A percentile compares a stretch with the other conserved stretches of the same genome.
phyloP scores from a whole-genome alignment of 35 echinoderm and acorn worm species.

The Heliocidaris erythrogramma region DNA sequence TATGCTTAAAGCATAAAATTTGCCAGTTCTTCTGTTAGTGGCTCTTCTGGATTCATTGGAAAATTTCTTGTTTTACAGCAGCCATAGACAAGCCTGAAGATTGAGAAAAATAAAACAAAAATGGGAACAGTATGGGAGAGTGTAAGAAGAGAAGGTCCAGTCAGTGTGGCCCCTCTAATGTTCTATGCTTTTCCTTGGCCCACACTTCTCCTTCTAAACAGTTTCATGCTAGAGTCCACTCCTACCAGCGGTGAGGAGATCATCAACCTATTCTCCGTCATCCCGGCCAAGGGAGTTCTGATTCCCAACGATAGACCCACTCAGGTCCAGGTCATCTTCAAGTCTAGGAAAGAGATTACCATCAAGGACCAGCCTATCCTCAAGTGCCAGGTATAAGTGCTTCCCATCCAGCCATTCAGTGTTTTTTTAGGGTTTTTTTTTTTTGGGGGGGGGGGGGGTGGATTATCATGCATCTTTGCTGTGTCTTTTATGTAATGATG shows the following conservation, averaged over 20 bases:
- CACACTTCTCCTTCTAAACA: conserved; percentile 41
- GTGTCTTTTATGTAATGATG: too few species aligned
- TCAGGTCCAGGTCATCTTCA: conserved; percentile 94
- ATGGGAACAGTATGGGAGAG: too few species aligned
- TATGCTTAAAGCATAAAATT: too few species aligned
- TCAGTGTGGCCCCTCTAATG: too few species aligned
- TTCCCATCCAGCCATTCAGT: not conserved
- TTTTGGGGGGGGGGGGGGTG: too few species aligned
- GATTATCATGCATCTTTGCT: too few species aligned
- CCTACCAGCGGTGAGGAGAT: conserved; percentile 66
- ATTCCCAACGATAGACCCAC: conserved; percentile 92
- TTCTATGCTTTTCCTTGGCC: not conserved
- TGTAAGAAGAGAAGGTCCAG: too few species aligned
- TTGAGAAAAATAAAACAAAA: too few species aligned
- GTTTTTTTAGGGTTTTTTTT: not conserved
- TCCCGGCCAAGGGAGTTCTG: conserved; percentile 90
- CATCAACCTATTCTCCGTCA: conserved; percentile 93
- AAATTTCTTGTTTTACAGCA: too few species aligned
- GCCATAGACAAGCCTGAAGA: too few species aligned
- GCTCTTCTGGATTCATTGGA: too few species aligned
- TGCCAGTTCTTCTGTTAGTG: too few species aligned
- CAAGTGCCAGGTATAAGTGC: conserved; percentile 85
- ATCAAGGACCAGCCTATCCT: conserved; percentile 97
- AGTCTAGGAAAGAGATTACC: conserved; percentile 88
- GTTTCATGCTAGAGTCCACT: conserved; percentile 87